Percentiles rank a stretch among this genome's conserved stretches.
These are phyloP conservation scores for Amblyjoppa fuscipennis DNA, from an alignment of 2,888 invertebrate species.

Conservation along the genomic window DNA sequence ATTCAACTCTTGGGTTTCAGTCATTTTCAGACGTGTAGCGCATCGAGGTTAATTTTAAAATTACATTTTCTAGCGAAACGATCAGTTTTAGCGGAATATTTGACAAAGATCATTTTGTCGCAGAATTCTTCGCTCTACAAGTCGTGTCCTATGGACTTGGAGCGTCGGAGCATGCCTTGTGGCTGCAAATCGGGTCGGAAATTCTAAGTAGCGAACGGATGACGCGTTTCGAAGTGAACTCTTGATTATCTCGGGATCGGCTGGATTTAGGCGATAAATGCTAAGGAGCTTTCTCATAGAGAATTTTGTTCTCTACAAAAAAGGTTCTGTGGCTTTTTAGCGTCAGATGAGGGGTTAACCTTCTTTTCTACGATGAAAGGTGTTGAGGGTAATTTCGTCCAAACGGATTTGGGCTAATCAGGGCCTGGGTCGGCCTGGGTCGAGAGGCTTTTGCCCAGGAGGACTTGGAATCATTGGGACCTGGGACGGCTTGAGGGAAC, in stretches of 20 bases:
- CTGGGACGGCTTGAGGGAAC: no score
- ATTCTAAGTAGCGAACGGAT: background rate
- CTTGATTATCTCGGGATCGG: background rate
- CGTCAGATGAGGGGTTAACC: background rate
- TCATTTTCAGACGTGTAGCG: background rate
- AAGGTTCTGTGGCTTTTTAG: background rate
- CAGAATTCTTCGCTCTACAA: background rate
- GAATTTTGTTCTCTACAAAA: background rate
- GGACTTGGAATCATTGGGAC: no score
- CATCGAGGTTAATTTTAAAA: background rate
- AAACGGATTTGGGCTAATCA: background rate
- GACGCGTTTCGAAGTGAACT: background rate
- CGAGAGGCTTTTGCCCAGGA: no score
- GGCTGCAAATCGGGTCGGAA: background rate
- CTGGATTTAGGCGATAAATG: background rate
- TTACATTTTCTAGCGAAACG: background rate
- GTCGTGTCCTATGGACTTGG: background rate
- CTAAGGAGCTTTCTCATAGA: background rate
- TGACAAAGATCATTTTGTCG: background rate
- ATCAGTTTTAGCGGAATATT: background rate
- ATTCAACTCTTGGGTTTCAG: background rate
- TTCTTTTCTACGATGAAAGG: background rate
- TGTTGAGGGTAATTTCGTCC: background rate
- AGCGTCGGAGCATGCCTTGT: background rate
- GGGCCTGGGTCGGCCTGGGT: no score